Evolutionary conservation across 2,888 invertebrate genomes (phyloP), one percentile per base, ranked within the genome.

Genomic region (Lucinisca nassula): DNA sequence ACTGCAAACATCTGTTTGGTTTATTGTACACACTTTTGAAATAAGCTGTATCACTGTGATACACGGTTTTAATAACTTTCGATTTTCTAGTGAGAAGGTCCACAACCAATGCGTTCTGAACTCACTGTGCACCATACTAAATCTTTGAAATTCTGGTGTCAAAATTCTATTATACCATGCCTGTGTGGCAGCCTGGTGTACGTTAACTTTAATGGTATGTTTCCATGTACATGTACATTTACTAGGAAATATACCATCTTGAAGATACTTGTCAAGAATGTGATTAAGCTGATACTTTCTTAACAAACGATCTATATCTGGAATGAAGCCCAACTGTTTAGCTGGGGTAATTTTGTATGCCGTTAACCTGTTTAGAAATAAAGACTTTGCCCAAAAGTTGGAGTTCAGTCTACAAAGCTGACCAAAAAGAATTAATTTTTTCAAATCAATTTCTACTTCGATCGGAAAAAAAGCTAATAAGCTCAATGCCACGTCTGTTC

Each of bases 141-240:
- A 40, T 40, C 40, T 40, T 10, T 40, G 6, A 14, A 40, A 40
- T 14, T 40, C 40, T 14, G 40, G 40, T 14, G 40, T 14, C 40
- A 14, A 40, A 6, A 40, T 40, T 40, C 40, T 40, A 40, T 6
- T 40, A 40, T 40, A 14, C 40, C 40, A 40, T 10, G 40, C 40
- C 14, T 10, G 14, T 10, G 14, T 14, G 6, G 40, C 14, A 14
- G 8, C 14, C 6, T 40, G 6, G 6, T 40, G 6, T 40, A 40
- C 40, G 14, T 40, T 40, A 10, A 14, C 14, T 40, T 6, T 40
- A 6, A 40, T 14, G 8, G 14, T 40, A 14, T 14, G 40, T 35
- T 38, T 35, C 74, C 74, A 74, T 35, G 74, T n/a, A 17, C 74
- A 74, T 35, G 74, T n/a, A 17, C 3, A 38, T 38, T 74, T 74